These are phyloP conservation scores for Diogma glabrata DNA, from an alignment of 2,888 invertebrate genomes.

Conservation along the genomic window DNA sequence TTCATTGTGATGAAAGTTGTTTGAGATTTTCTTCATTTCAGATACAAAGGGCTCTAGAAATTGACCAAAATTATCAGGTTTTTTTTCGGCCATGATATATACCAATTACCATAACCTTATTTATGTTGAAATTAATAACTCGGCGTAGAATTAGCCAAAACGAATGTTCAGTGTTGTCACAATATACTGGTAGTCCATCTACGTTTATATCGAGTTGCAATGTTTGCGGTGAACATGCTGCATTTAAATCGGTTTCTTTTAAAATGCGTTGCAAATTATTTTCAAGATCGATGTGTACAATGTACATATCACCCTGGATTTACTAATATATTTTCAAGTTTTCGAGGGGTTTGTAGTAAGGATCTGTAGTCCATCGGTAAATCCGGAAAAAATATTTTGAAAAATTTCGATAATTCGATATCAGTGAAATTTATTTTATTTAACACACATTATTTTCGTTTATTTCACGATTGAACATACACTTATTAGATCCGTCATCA, in stretches of 20 bases:
- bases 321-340: neutral
- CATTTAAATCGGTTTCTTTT: neutral
- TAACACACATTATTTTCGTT: too few relatives aligned
- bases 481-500: too few relatives aligned
- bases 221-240: neutral
- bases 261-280: neutral
- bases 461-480: too few relatives aligned
- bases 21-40: neutral
- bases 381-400: neutral
- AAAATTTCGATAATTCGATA: neutral
- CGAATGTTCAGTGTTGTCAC: neutral
- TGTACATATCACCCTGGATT: neutral
- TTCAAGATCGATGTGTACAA: neutral
- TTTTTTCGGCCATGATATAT: neutral
- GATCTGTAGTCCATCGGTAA: neutral
- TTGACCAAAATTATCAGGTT: neutral
- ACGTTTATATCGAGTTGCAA: neutral
- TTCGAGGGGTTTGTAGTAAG: neutral
- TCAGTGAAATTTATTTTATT: too few relatives aligned
- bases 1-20: neutral
- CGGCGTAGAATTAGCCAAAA: neutral
- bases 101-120: neutral
- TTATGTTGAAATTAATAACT: neutral
- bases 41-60: neutral
- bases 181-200: neutral